These are phyloP conservation scores for Urocyon cinereoargenteus DNA, from an alignment of 2,797 vertebrate genomes.

Conservation along the genomic window DNA sequence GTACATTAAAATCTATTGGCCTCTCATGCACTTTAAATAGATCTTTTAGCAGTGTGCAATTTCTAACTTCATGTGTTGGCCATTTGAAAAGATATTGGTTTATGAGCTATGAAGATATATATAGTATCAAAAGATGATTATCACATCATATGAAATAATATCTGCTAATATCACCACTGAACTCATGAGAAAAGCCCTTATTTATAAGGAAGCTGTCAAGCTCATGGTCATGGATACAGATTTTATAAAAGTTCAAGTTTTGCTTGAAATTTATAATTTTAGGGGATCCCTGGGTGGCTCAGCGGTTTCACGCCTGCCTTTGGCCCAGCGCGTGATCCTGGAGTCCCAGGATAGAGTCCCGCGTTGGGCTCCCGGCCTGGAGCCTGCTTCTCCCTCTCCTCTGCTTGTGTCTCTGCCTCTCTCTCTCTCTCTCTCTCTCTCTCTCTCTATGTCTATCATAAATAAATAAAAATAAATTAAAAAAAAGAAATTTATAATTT, in stretches of 20 bases:
- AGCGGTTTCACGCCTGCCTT: no score
- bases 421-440: no score
- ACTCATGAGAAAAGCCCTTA: background rate
- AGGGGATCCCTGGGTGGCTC: no score
- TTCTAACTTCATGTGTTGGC: background rate
- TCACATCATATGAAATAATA: background rate
- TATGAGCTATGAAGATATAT: background rate
- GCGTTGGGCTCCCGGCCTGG: no score
- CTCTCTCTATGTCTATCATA: no score
- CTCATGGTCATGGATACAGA: background rate
- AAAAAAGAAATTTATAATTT: background rate
- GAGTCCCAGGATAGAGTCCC: no score
- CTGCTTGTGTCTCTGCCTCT: no score
- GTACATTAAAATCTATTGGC: background rate
- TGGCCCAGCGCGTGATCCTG: no score
- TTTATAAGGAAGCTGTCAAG: background rate
- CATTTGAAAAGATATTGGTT: background rate
- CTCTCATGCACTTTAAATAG: background rate
- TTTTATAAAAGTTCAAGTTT: slow-evolving; percentile 4
- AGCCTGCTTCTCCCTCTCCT: no score
- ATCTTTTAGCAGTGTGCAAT: background rate
- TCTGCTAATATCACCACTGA: background rate
- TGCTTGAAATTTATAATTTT: background rate
- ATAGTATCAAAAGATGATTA: background rate
- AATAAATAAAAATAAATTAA: no score